A percentile compares a stretch with the other conserved stretches of the same genome.
phyloP scores from a whole-genome alignment of 2,113 vertebrate species.

The Gallinago paraguaiae region DNA sequence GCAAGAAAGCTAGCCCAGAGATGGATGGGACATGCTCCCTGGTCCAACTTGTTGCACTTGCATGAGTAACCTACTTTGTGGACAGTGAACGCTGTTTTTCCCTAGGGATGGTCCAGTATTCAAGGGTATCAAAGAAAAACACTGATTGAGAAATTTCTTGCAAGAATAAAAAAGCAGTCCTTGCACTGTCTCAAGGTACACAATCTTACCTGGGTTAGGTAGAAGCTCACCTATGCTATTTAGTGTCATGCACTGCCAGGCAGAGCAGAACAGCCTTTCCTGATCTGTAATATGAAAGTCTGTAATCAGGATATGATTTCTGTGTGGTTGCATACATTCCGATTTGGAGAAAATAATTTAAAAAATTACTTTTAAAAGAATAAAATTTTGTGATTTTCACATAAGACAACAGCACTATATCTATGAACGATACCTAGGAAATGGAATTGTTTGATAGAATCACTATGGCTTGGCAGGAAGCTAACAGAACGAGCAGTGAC shows the following conservation, averaged over 20 bases:
- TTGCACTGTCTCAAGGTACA: neutral
- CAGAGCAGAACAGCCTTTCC: neutral
- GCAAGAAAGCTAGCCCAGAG: neutral
- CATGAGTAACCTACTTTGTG: neutral
- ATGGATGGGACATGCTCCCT: neutral
- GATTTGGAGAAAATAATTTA: neutral
- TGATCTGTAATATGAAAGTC: neutral
- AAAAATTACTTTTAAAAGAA: neutral
- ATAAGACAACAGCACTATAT: neutral
- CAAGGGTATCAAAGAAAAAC: neutral
- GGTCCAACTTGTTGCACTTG: neutral
- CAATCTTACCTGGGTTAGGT: neutral
- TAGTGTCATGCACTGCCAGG: neutral
- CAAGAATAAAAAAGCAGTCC: neutral
- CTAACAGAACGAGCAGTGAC: neutral
- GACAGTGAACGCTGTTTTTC: neutral
- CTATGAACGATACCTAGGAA: neutral
- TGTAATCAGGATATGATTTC: neutral
- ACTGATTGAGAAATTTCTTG: neutral
- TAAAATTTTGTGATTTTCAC: neutral
- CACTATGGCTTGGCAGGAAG: neutral
- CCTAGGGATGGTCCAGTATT: neutral
- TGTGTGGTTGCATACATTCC: neutral
- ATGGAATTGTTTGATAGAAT: neutral
- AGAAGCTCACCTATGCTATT: neutral